Conservation (phyloP, 2,113 vertebrate species). For the Noctilio leporinus region DNA sequence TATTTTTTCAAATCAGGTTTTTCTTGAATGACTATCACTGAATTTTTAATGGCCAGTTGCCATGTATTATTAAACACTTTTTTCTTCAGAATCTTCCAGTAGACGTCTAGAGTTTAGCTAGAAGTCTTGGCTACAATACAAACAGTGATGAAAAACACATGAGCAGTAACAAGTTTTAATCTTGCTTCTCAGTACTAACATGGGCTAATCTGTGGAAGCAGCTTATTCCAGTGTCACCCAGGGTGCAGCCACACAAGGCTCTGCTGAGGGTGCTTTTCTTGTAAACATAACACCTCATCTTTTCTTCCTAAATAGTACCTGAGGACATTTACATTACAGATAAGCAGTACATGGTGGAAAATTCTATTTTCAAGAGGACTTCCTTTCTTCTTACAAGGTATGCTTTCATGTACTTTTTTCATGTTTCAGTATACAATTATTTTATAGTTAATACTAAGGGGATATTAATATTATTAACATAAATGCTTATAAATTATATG, state of each 20-base stretch:
- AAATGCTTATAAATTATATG: slow-evolving; percentile 11
- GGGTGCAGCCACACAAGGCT: slow-evolving; percentile 78
- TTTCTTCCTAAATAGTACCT: slow-evolving; percentile 53
- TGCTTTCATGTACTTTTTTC: slow-evolving; percentile 60
- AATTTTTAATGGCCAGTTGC: slow-evolving; percentile 76
- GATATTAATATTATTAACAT: slow-evolving; percentile 4
- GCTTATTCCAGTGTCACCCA: slow-evolving; percentile 83
- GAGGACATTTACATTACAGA: slow-evolving; percentile 27
- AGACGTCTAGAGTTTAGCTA: slow-evolving; percentile 84
- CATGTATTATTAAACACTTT: slow-evolving; percentile 79
- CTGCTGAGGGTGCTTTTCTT: slow-evolving; percentile 61
- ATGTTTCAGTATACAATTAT: slow-evolving; percentile 26
- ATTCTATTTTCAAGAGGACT: slow-evolving; percentile 70
- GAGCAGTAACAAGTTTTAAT: slow-evolving; percentile 89
- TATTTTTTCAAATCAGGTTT: slow-evolving; percentile 56
- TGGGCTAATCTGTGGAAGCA: slow-evolving; percentile 85
- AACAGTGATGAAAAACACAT: slow-evolving; percentile 93
- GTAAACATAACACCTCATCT: slow-evolving; percentile 17
- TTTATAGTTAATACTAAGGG: slow-evolving; percentile 23
- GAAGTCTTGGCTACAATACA: slow-evolving; percentile 88
- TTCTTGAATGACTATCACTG: slow-evolving; percentile 75
- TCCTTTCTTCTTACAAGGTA: slow-evolving; percentile 77
- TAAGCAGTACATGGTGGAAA: slow-evolving; percentile 67
- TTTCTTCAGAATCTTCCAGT: slow-evolving; percentile 78
- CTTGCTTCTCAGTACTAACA: slow-evolving; percentile 84